phyloP scores from a whole-genome alignment of 2,113 vertebrate genomes.

The Heterotilapia buettikoferi region DNA sequence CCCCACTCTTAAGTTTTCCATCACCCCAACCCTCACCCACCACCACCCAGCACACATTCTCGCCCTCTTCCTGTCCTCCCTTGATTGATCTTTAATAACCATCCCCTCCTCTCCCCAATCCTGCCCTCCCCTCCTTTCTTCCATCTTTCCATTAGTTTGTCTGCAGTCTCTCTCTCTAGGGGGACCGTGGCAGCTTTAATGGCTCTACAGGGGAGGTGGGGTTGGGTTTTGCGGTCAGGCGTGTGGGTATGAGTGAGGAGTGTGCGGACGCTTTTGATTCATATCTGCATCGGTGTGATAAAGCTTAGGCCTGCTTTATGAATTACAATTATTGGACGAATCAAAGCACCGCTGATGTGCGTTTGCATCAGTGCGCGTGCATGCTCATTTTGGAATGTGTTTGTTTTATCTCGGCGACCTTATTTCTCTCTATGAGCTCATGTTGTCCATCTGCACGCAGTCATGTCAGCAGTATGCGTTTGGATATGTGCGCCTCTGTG shows the following conservation, averaged over 20 bases:
- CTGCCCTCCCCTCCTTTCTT: background rate
- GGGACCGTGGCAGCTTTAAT: constrained; percentile 60
- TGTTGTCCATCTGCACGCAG: constrained; percentile 51
- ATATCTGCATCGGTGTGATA: background rate
- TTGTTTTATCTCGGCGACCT: constrained; percentile 31
- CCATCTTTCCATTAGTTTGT: constrained; percentile 50
- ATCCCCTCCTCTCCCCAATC: constrained; percentile 9
- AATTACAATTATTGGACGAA: background rate
- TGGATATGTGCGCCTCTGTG: background rate
- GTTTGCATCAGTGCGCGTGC: background rate
- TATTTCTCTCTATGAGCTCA: constrained; percentile 53
- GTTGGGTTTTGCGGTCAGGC: constrained; percentile 38
- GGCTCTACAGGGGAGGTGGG: constrained; percentile 62
- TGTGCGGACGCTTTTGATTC: background rate
- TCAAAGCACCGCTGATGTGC: background rate
- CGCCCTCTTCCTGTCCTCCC: constrained; percentile 25
- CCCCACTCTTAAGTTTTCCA: constrained; percentile 15
- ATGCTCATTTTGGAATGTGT: background rate
- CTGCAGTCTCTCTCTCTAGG: constrained; percentile 40
- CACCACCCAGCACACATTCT: background rate
- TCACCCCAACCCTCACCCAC: background rate
- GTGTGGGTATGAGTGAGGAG: background rate
- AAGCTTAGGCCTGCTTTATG: background rate
- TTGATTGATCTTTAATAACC: constrained; percentile 69
- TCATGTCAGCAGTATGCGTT: constrained; percentile 43